Evolutionary conservation across 2,888 invertebrate genomes (phyloP).

Genomic region (Pachliopta kotzebuea): DNA sequence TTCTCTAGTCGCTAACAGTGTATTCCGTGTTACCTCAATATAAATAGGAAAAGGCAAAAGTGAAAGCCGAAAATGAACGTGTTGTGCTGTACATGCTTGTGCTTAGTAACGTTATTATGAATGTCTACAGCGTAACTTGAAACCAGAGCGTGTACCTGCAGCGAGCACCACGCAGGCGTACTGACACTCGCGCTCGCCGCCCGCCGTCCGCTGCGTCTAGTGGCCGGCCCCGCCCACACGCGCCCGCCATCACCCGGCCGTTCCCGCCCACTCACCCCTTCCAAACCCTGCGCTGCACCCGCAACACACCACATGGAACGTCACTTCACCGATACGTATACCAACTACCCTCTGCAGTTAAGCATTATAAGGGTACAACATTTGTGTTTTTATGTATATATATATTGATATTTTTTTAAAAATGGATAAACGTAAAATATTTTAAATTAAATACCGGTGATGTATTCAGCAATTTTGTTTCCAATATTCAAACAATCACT

Average conservation of each 20-base stretch:
- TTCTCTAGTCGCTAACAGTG: too few species aligned
- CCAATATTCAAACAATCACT: constrained; percentile 47
- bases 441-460: not conserved
- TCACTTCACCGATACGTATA: not conserved
- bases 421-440: too few species aligned
- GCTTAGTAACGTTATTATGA: constrained; percentile 24
- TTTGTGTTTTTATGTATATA: not conserved
- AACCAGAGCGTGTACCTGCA: constrained; percentile 65
- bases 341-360: not conserved
- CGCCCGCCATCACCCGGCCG: constrained; percentile 4
- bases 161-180: constrained; percentile 76
- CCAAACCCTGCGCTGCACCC: not conserved
- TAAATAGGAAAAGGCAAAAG: too few species aligned
- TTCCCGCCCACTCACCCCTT: not conserved
- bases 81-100: not conserved
- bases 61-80: too few species aligned
- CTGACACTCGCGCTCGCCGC: constrained; percentile 68
- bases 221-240: constrained; percentile 37
- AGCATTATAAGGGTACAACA: constrained; percentile 6
- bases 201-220: constrained; percentile 63
- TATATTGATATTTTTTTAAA: too few species aligned
- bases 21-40: too few species aligned
- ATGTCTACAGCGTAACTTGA: constrained; percentile 64
- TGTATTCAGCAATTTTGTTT: constrained; percentile 48
- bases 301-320: not conserved